Conservation (phyloP, 2,888 invertebrate species). For the Brassicogethes aeneus region DNA sequence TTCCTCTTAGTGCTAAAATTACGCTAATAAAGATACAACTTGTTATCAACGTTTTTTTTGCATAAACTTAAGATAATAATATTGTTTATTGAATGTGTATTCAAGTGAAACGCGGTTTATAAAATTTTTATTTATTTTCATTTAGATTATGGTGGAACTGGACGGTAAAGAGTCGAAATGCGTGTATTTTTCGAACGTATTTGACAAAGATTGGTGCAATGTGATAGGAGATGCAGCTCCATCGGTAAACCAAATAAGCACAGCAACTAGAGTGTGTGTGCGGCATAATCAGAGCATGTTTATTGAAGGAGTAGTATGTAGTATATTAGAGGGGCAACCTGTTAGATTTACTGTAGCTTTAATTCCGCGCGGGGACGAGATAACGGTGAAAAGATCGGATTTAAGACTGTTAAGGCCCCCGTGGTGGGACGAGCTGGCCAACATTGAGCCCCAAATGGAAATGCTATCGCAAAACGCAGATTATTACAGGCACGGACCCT, state of each 20-base stretch:
- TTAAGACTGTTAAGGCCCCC: slow-evolving; percentile 85
- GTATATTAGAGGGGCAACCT: slow-evolving; percentile 53
- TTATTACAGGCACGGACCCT: slow-evolving; percentile 34
- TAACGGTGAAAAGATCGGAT: slow-evolving; percentile 81
- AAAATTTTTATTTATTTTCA: slow-evolving; percentile 7
- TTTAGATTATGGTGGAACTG: slow-evolving; percentile 63
- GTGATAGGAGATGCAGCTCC: slow-evolving; percentile 92
- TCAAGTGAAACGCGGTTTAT: too few relatives aligned
- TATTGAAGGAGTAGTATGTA: slow-evolving; percentile 74
- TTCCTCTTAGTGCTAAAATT: too few relatives aligned
- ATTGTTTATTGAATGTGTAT: too few relatives aligned
- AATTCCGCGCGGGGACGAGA: slow-evolving; percentile 44
- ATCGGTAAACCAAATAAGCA: slow-evolving; percentile 67
- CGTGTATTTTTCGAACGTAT: slow-evolving; percentile 66
- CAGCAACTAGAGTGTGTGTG: slow-evolving; percentile 76
- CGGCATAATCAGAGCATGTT: slow-evolving; percentile 65
- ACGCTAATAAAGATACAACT: too few relatives aligned
- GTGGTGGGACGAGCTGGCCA: slow-evolving; percentile 93
- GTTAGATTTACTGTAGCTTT: slow-evolving; percentile 60
- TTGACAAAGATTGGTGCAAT: slow-evolving; percentile 72
- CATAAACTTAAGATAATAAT: too few relatives aligned
- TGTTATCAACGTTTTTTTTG: too few relatives aligned
- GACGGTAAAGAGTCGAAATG: slow-evolving; percentile 66
- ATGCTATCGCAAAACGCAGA: slow-evolving; percentile 11
- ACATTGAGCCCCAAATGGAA: slow-evolving; percentile 32